Conservation (phyloP, 1,140 invertebrate genomes). For the Diuraphis noxia region DNA sequence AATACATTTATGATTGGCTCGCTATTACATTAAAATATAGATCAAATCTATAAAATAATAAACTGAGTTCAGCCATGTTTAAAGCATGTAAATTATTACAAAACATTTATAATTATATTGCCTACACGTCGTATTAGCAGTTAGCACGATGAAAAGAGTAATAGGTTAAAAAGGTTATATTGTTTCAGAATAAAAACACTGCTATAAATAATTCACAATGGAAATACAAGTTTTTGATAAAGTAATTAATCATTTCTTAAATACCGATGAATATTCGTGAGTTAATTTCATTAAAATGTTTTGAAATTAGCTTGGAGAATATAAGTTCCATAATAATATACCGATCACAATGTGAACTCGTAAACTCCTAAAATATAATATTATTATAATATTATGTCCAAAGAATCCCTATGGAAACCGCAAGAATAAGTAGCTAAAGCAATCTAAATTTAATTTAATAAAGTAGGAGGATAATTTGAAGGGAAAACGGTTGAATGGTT, state of each 20-base stretch:
- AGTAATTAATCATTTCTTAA: background rate
- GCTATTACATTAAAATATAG: background rate
- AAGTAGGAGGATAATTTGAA: slow-evolving; percentile 17
- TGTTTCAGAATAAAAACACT: background rate
- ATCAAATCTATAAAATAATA: background rate
- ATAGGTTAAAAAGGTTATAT: background rate
- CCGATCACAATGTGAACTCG: background rate
- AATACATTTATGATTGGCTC: background rate
- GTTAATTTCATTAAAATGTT: background rate
- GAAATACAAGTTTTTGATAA: background rate
- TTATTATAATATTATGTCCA: background rate
- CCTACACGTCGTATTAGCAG: background rate
- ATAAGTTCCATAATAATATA: background rate
- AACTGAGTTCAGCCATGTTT: background rate
- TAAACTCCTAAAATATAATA: no score
- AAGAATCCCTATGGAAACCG: slow-evolving; percentile 13
- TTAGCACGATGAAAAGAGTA: background rate
- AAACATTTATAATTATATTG: background rate
- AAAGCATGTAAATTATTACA: background rate
- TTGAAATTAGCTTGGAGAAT: background rate
- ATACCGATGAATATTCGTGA: background rate
- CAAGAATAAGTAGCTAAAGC: background rate
- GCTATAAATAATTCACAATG: background rate
- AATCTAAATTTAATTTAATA: slow-evolving; percentile 24
- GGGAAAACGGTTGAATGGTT: background rate